phyloP scores from a whole-genome alignment of 30 jellyfish, hydroid and myxozoan species.

The Aurelia aurita complex sp. Pacific region DNA sequence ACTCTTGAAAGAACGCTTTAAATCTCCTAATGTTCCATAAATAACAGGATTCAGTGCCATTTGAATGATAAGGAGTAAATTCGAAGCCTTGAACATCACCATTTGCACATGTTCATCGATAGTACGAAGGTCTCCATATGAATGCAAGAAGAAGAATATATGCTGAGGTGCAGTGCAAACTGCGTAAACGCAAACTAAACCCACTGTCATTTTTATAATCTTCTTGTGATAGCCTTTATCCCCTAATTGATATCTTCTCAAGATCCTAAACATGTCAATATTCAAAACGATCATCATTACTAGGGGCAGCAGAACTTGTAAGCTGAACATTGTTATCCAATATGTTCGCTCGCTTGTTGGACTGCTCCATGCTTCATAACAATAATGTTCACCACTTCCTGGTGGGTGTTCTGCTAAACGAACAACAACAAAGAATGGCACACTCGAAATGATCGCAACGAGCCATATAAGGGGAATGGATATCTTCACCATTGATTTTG shows the following conservation, averaged over 20 bases:
- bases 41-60: slow-evolving; percentile 59
- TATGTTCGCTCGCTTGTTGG: slow-evolving; percentile 9
- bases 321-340: slow-evolving; percentile 45
- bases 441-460: slow-evolving; percentile 27
- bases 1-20: slow-evolving; percentile 15
- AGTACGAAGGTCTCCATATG: slow-evolving; percentile 25
- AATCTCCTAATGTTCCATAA: slow-evolving; percentile 61
- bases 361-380: slow-evolving; percentile 48
- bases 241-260: slow-evolving; percentile 2
- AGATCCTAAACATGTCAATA: slow-evolving; percentile 5
- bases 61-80: slow-evolving; percentile 27
- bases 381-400: slow-evolving; percentile 46
- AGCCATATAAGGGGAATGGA: slow-evolving; percentile 69
- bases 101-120: neutral
- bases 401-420: slow-evolving; percentile 13
- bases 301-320: slow-evolving; percentile 46
- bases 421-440: slow-evolving; percentile 67
- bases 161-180: slow-evolving; percentile 67
- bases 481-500: slow-evolving; percentile 29
- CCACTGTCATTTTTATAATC: slow-evolving; percentile 39
- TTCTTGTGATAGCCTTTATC: slow-evolving; percentile 20
- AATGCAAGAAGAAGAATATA: slow-evolving; percentile 42
- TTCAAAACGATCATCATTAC: slow-evolving; percentile 6
- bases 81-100: slow-evolving; percentile 25
- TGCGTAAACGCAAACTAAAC: slow-evolving; percentile 46